phyloP scores from a whole-genome alignment of 2,113 vertebrate genomes.

The Perca flavescens region DNA sequence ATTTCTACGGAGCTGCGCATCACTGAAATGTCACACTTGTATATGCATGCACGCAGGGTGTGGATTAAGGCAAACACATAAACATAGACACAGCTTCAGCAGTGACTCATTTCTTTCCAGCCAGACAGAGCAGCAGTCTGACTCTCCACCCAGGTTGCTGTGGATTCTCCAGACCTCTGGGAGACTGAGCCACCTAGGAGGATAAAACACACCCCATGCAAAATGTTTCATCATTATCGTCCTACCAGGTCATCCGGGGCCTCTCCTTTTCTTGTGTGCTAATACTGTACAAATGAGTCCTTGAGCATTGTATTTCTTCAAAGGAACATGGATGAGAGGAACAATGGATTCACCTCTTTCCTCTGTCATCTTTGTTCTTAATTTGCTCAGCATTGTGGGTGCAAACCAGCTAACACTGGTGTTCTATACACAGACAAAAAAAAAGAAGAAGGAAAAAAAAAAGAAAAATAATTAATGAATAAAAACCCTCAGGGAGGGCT shows the following conservation, averaged over 20 bases:
- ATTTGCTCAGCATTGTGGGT: conserved; percentile 74
- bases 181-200: conserved; percentile 18
- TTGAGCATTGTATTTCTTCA: conserved; percentile 71
- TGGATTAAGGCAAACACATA: conserved; percentile 40
- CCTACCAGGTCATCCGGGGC: conserved; percentile 39
- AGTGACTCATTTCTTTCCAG: conserved; percentile 32
- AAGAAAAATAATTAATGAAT: conserved; percentile 79
- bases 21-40: conserved; percentile 35
- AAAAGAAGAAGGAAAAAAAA: conserved; percentile 32
- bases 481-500: conserved; percentile 74
- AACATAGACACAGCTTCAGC: background rate
- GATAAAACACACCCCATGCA: conserved; percentile 27
- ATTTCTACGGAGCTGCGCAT: conserved; percentile 8
- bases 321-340: conserved; percentile 53
- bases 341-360: conserved; percentile 69
- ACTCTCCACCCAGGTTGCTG: conserved; percentile 47
- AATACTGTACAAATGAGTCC: conserved; percentile 76
- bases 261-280: conserved; percentile 46
- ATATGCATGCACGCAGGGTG: conserved; percentile 22
- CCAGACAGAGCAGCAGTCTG: conserved; percentile 17
- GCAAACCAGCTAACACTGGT: conserved; percentile 62
- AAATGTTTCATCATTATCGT: conserved; percentile 43
- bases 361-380: conserved; percentile 75
- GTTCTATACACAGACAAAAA: conserved; percentile 75
- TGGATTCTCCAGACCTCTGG: conserved; percentile 29